Percentiles rank a stretch among this genome's conserved stretches.
phyloP scores from a whole-genome alignment of 2,113 vertebrate species.

The Pseudonaja textilis region DNA sequence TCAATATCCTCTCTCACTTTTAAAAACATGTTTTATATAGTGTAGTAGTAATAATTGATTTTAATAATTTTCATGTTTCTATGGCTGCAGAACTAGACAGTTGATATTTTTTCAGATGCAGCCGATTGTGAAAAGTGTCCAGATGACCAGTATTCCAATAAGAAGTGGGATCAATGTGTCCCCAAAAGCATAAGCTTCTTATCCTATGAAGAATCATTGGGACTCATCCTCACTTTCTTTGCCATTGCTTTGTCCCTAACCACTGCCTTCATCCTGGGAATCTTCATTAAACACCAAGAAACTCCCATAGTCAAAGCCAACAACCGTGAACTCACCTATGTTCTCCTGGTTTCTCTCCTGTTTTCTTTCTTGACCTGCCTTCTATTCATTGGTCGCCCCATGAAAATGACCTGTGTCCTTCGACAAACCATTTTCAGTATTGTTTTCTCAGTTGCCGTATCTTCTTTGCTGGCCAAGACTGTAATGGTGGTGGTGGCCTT shows the following conservation, averaged over 20 bases:
- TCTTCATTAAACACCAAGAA: not conserved
- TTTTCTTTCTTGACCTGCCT: not conserved
- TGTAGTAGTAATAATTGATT: not conserved
- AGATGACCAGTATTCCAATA: not conserved
- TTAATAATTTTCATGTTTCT: not conserved
- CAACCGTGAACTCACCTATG: not conserved
- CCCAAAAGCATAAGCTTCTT: not conserved
- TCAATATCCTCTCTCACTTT: not conserved
- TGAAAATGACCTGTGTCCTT: not conserved
- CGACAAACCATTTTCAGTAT: not conserved
- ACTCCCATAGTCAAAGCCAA: not conserved
- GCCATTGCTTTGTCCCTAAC: not conserved
- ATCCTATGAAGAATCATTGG: not conserved
- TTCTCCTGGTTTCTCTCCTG: not conserved
- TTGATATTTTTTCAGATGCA: not conserved
- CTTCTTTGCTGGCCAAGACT: not conserved
- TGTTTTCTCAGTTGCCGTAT: not conserved
- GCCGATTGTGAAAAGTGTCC: not conserved
- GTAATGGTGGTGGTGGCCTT: not conserved
- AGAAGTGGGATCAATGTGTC: not conserved
- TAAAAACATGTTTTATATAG: not conserved
- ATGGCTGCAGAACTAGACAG: not conserved
- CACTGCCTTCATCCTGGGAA: not conserved
- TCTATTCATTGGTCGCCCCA: not conserved
- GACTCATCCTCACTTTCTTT: not conserved